These are phyloP conservation scores for Chelmon rostratus DNA, from an alignment of 2,797 vertebrate genomes.

Conservation along the genomic window DNA sequence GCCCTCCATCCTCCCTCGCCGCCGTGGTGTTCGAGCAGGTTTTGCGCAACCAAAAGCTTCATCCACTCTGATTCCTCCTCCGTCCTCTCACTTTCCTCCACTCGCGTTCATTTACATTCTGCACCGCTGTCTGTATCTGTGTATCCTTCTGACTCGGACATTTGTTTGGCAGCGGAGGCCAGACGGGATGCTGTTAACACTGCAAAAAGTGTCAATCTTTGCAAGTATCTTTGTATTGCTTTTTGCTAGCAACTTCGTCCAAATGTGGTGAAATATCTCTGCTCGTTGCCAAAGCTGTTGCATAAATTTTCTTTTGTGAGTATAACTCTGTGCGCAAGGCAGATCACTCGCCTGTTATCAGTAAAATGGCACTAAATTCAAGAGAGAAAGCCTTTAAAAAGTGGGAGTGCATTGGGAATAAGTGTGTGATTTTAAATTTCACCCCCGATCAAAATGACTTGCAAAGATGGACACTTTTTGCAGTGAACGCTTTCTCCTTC, in stretches of 20 bases:
- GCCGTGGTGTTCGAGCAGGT: slow-evolving; percentile 27
- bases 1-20: slow-evolving; percentile 47
- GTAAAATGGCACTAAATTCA: neutral
- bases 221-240: neutral
- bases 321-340: neutral
- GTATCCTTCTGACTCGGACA: slow-evolving; percentile 55
- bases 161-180: slow-evolving; percentile 68
- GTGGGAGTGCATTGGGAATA: neutral
- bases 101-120: slow-evolving; percentile 69
- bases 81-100: slow-evolving; percentile 47
- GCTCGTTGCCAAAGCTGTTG: slow-evolving; percentile 14
- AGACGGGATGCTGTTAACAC: slow-evolving; percentile 75
- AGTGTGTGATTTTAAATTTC: neutral
- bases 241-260: slow-evolving; percentile 41
- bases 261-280: slow-evolving; percentile 37
- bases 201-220: slow-evolving; percentile 56
- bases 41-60: slow-evolving; percentile 26
- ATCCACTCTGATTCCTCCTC: slow-evolving; percentile 38
- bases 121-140: slow-evolving; percentile 57
- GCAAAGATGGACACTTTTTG: slow-evolving; percentile 57
- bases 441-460: slow-evolving; percentile 16
- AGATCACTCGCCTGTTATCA: too few relatives aligned
- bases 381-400: neutral
- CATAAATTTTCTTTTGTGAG: slow-evolving; percentile 4
- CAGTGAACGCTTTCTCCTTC: slow-evolving; percentile 54